phyloP scores from a whole-genome alignment of 2,888 invertebrate genomes.

The Thereva unica region DNA sequence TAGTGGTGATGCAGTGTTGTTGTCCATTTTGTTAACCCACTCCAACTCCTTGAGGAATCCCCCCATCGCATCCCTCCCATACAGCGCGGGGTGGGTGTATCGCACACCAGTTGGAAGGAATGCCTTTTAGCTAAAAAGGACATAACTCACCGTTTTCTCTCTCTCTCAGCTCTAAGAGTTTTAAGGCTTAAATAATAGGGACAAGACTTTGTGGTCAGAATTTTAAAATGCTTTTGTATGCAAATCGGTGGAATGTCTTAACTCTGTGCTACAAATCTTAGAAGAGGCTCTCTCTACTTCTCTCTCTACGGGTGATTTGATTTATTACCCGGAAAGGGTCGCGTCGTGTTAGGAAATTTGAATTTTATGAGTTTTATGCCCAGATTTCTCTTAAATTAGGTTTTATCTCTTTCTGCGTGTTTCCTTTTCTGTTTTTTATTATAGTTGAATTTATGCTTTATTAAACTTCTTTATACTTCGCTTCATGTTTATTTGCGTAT shows the following conservation, averaged over 20 bases:
- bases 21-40: too few species aligned
- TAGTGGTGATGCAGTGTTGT: too few species aligned
- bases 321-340: conserved; percentile 7
- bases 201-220: conserved; percentile 33
- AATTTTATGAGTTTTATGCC: conserved; percentile 12
- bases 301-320: conserved; percentile 20
- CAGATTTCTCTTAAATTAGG: too few species aligned
- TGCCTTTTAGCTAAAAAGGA: background rate
- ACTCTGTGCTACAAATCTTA: conserved; percentile 12
- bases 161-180: conserved; percentile 2
- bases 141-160: background rate
- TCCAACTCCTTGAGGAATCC: too few species aligned
- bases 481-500: too few species aligned
- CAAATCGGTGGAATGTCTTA: conserved; percentile 10
- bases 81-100: too few species aligned
- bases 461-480: too few species aligned
- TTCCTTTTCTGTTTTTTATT: too few species aligned
- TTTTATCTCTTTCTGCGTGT: too few species aligned
- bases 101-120: background rate
- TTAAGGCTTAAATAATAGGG: conserved; percentile 31
- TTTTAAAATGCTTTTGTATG: conserved; percentile 28
- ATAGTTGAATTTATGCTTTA: too few species aligned
- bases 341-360: conserved; percentile 1
- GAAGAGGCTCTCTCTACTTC: background rate
- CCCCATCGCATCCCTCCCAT: too few species aligned